Conservation (phyloP, 2,888 invertebrate species). For the Linnaemya tessellans region DNA sequence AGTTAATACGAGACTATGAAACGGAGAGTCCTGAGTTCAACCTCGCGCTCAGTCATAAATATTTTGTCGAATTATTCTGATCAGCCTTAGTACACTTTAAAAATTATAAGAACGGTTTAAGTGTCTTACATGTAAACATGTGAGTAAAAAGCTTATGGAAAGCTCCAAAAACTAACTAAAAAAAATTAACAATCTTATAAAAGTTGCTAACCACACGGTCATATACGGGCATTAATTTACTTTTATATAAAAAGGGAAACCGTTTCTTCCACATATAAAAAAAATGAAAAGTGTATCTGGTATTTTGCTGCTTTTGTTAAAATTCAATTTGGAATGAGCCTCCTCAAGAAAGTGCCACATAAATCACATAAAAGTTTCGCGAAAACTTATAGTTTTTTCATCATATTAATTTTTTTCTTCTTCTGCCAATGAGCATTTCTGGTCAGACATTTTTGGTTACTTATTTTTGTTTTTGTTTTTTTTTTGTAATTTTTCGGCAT, state of each 20-base stretch:
- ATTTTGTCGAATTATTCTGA: too few relatives aligned
- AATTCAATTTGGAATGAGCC: conserved; percentile 21
- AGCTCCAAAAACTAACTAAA: too few relatives aligned
- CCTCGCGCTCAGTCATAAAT: too few relatives aligned
- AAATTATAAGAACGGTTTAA: too few relatives aligned
- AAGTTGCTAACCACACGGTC: conserved; percentile 18
- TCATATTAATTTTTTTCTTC: background rate
- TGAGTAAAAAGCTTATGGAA: too few relatives aligned
- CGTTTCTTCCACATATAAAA: background rate
- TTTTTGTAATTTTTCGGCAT: conserved; percentile 30
- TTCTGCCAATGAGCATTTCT: conserved; percentile 16
- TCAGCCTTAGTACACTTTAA: too few relatives aligned
- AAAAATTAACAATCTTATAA: conserved; percentile 4
- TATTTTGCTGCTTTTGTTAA: conserved; percentile 7
- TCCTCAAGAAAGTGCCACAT: conserved; percentile 65
- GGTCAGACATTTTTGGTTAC: conserved; percentile 2
- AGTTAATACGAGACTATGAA: too few relatives aligned
- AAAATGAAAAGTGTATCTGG: conserved; percentile 7
- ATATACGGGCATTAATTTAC: conserved; percentile 32
- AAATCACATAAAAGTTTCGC: conserved; percentile 43
- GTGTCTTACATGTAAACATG: too few relatives aligned
- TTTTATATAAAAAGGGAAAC: conserved; percentile 58
- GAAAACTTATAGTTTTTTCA: conserved; percentile 7
- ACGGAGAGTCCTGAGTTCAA: too few relatives aligned
- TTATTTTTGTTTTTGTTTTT: conserved; percentile 3